phyloP scores from a whole-genome alignment of 1,140 invertebrate species.

The Belonocnema kinseyi region DNA sequence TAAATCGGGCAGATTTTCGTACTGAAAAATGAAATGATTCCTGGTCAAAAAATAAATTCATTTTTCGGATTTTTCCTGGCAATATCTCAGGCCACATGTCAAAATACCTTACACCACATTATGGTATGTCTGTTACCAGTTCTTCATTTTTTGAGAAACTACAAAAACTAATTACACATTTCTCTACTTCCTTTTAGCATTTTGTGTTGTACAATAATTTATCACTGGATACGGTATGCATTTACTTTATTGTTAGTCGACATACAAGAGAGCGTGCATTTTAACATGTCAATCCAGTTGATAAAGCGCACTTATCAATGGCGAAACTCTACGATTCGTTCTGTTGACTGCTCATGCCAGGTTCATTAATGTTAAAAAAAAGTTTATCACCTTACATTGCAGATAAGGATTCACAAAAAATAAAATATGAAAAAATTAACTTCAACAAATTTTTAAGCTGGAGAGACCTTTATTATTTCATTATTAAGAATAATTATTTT shows the following conservation, averaged over 20 bases:
- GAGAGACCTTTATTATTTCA: too few species aligned
- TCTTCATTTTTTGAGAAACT: not conserved
- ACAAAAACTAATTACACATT: not conserved
- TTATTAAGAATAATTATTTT: too few species aligned
- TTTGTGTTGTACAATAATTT: not conserved
- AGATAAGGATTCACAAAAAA: not conserved
- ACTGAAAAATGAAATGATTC: conserved; percentile 20
- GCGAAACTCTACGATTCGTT: conserved; percentile 23
- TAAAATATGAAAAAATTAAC: not conserved
- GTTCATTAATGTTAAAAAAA: conserved; percentile 18
- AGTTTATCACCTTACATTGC: not conserved
- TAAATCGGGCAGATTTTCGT: not conserved
- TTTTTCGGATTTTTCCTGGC: too few species aligned
- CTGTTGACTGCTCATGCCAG: not conserved
- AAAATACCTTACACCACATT: not conserved
- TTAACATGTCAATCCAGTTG: conserved; percentile 1
- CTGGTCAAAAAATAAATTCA: conserved; percentile 35
- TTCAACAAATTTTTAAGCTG: too few species aligned
- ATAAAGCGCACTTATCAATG: conserved; percentile 18
- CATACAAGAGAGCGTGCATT: conserved; percentile 13
- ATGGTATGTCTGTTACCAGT: too few species aligned
- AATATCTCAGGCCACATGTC: not conserved
- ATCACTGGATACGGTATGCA: conserved; percentile 9
- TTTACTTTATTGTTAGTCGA: not conserved
- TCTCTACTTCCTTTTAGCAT: not conserved